Evolutionary conservation across 1,140 invertebrate genomes (phyloP).

Genomic region (Scaptomyza hsui): DNA sequence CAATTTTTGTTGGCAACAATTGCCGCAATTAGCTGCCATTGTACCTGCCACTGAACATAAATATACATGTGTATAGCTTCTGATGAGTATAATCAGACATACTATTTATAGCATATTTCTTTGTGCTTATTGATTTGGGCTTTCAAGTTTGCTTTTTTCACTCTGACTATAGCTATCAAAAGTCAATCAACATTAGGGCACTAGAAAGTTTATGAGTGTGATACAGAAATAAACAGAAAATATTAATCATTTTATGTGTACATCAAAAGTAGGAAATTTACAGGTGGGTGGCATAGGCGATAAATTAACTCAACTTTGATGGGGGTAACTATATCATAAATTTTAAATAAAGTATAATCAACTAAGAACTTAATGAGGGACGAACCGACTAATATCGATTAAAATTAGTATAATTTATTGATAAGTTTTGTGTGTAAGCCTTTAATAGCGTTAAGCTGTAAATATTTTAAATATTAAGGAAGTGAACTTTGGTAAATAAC

Average conservation of each 20-base stretch:
- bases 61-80: constrained; percentile 11
- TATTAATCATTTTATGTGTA: constrained; percentile 2
- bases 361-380: neutral
- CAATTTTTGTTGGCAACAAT: constrained; percentile 25
- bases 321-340: neutral
- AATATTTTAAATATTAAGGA: no score
- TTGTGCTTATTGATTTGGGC: constrained; percentile 58
- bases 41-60: constrained; percentile 31
- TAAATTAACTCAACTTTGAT: neutral
- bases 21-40: constrained; percentile 57
- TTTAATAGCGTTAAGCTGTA: neutral
- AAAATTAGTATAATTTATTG: neutral
- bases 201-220: neutral
- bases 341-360: neutral
- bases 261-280: constrained; percentile 11
- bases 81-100: constrained; percentile 26
- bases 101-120: constrained; percentile 55
- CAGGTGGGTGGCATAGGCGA: neutral
- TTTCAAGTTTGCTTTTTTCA: constrained; percentile 32
- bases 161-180: constrained; percentile 44
- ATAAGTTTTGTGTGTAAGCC: neutral
- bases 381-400: neutral
- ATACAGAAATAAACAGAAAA: constrained; percentile 6
- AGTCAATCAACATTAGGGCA: constrained; percentile 51
- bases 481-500: no score